These are phyloP conservation scores for Passerculus sandwichensis DNA, from an alignment of 2,797 vertebrate species.

Conservation along the genomic window DNA sequence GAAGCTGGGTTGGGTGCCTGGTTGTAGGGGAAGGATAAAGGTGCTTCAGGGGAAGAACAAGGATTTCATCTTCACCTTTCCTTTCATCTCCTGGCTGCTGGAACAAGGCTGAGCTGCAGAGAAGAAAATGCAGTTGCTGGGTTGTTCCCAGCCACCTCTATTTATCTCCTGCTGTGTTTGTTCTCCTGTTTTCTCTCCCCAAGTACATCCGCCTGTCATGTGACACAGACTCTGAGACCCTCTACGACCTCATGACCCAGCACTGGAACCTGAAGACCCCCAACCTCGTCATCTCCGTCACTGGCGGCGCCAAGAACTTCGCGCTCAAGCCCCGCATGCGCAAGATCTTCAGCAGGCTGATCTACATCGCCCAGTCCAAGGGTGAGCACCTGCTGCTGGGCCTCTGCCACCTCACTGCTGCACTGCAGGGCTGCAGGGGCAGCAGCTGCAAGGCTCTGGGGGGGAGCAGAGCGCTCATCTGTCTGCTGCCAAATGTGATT, in stretches of 20 bases:
- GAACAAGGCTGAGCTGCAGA: neutral
- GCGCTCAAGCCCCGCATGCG: conserved; percentile 82
- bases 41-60: neutral
- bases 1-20: neutral
- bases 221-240: conserved; percentile 75
- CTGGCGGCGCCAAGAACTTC: conserved; percentile 79
- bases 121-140: neutral
- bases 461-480: accelerated
- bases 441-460: neutral
- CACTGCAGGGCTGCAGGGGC: neutral
- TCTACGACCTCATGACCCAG: conserved; percentile 82
- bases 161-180: neutral
- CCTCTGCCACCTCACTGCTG: neutral
- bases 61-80: neutral
- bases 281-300: conserved; percentile 81
- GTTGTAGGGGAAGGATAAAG: neutral
- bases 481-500: neutral
- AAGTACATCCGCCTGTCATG: conserved; percentile 81
- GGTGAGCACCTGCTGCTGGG: conserved; percentile 20
- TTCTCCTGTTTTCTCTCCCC: neutral
- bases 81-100: neutral
- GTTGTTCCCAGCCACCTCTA: neutral
- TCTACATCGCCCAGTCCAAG: conserved; percentile 83
- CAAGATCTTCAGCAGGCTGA: conserved; percentile 82
- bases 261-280: conserved; percentile 82